Conservation (phyloP, 2,797 vertebrate species). For the Dipus sagitta region DNA sequence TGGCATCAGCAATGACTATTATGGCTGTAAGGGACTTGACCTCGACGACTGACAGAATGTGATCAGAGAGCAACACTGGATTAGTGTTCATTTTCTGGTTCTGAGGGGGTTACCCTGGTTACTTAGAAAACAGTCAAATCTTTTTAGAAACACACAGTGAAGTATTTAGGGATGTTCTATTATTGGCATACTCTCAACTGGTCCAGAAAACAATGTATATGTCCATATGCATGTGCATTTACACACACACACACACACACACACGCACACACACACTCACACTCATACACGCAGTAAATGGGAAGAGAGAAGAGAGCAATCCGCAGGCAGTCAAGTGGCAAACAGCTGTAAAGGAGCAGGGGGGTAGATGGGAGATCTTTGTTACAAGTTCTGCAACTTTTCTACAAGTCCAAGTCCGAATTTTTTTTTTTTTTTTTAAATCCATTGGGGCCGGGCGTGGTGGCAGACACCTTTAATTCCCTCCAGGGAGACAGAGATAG, state of each 20-base stretch:
- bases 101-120: not conserved
- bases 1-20: not conserved
- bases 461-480: too few relatives aligned
- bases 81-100: not conserved
- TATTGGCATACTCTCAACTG: not conserved
- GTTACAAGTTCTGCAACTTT: conserved; percentile 37
- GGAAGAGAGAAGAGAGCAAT: not conserved
- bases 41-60: not conserved
- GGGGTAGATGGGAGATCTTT: not conserved
- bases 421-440: not conserved
- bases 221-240: too few relatives aligned
- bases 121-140: not conserved
- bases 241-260: too few relatives aligned
- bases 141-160: not conserved
- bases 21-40: not conserved
- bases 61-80: fast-evolving
- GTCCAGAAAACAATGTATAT: not conserved
- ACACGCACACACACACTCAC: too few relatives aligned
- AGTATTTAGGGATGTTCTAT: not conserved
- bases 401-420: conserved; percentile 5
- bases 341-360: not conserved
- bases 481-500: too few relatives aligned
- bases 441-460: too few relatives aligned
- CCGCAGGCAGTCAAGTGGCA: not conserved
- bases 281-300: too few relatives aligned